Conservation (phyloP, 64 coral and sea anemone species). For the Platygyra sinensis region DNA sequence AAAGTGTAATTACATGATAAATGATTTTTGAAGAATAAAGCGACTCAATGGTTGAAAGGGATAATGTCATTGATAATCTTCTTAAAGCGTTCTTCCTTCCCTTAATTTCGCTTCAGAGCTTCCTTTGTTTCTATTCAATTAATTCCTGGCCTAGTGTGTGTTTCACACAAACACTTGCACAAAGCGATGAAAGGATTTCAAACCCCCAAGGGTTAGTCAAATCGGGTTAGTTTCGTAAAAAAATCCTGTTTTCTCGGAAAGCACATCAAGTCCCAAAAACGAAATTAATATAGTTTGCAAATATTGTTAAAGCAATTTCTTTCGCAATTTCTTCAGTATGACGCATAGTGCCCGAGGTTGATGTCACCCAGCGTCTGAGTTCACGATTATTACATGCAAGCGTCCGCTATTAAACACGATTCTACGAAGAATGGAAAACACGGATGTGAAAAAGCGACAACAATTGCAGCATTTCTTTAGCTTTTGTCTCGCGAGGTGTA, state of each 20-base stretch:
- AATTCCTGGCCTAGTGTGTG: background rate
- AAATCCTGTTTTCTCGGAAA: background rate
- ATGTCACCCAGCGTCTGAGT: background rate
- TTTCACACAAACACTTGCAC: background rate
- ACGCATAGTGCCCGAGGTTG: background rate
- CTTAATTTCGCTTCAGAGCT: background rate
- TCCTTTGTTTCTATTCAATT: too few relatives aligned
- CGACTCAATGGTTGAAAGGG: background rate
- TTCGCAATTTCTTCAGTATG: background rate
- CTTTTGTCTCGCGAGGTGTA: background rate
- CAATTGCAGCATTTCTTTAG: background rate
- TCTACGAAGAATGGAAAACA: background rate
- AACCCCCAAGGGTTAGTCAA: too few relatives aligned
- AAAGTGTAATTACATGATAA: slow-evolving; percentile 31
- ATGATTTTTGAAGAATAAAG: slow-evolving; percentile 30
- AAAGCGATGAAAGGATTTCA: background rate
- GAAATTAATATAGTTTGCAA: background rate
- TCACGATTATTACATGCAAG: background rate
- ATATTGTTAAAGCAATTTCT: background rate
- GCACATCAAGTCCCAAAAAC: background rate
- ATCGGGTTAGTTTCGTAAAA: too few relatives aligned
- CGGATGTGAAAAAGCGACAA: background rate
- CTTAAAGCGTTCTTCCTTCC: background rate
- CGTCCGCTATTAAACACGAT: background rate
- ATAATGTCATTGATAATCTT: background rate